phyloP scores from a whole-genome alignment of 2,888 invertebrate genomes.

The Stenolophus ochropezus region DNA sequence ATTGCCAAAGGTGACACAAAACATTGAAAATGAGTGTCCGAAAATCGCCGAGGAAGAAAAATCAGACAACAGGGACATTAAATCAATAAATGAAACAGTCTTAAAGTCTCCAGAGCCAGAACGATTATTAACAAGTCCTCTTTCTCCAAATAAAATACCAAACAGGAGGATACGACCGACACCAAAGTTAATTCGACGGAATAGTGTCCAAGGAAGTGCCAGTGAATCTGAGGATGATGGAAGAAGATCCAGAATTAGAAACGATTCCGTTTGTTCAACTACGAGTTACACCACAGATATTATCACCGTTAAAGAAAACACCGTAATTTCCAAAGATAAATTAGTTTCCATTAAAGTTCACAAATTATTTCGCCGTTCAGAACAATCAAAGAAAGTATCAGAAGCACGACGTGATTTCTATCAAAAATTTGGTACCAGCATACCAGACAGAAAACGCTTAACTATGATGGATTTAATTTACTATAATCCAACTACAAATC shows the following conservation, averaged over 20 bases:
- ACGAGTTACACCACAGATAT: slow-evolving; percentile 35
- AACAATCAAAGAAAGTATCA: slow-evolving; percentile 75
- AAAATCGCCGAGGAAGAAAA: slow-evolving; percentile 23
- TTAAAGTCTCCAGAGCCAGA: slow-evolving; percentile 46
- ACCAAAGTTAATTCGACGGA: slow-evolving; percentile 81
- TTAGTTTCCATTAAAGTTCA: slow-evolving; percentile 36
- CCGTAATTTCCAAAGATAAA: slow-evolving; percentile 32
- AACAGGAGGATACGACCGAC: slow-evolving; percentile 82
- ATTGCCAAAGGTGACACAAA: slow-evolving; percentile 16
- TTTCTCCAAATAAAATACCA: slow-evolving; percentile 76
- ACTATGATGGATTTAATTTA: slow-evolving; percentile 95
- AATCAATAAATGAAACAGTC: neutral
- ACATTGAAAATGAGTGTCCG: slow-evolving; percentile 63
- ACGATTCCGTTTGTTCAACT: slow-evolving; percentile 69
- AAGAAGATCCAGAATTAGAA: slow-evolving; percentile 70
- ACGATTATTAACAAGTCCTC: slow-evolving; percentile 69
- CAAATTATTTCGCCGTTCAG: slow-evolving; percentile 69
- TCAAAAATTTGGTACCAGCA: slow-evolving; percentile 73
- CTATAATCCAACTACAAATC: slow-evolving; percentile 89
- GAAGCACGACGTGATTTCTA: slow-evolving; percentile 76
- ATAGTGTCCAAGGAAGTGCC: slow-evolving; percentile 80
- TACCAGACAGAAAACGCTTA: slow-evolving; percentile 80
- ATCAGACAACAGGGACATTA: slow-evolving; percentile 59
- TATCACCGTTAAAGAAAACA: slow-evolving; percentile 14
- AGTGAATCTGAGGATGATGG: slow-evolving; percentile 82